These are phyloP conservation scores for Metacarcinus magister DNA, from an alignment of 2,888 invertebrate species.

Conservation along the genomic window DNA sequence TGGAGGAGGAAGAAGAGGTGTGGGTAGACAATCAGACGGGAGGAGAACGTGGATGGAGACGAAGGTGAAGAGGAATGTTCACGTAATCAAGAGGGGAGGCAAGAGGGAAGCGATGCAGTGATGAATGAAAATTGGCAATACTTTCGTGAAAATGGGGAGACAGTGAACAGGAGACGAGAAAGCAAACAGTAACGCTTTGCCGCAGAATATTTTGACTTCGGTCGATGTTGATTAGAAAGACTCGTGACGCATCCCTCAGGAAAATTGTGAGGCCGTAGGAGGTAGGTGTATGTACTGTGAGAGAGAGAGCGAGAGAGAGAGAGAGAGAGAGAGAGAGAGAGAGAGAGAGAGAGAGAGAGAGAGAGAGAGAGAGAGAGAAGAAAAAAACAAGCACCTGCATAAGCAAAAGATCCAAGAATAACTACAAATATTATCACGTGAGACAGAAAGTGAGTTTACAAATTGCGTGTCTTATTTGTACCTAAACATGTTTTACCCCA, in stretches of 20 bases:
- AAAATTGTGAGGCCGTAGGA: not conserved
- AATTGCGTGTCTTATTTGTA: too few species aligned
- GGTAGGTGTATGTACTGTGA: not conserved
- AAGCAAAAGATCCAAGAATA: too few species aligned
- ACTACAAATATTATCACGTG: too few species aligned
- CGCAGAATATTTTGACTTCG: not conserved
- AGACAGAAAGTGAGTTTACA: too few species aligned
- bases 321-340: too few species aligned
- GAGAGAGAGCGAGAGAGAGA: too few species aligned
- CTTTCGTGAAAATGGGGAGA: not conserved
- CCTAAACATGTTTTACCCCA: too few species aligned
- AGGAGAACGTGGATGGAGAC: not conserved
- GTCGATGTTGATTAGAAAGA: not conserved
- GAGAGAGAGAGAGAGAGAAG: too few species aligned
- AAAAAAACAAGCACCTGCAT: too few species aligned
- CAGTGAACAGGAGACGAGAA: not conserved
- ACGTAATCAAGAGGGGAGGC: not conserved
- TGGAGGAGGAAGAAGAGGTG: not conserved
- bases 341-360: too few species aligned
- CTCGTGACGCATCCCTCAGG: not conserved
- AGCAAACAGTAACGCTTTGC: not conserved
- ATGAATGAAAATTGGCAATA: constrained; percentile 41
- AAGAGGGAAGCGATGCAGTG: not conserved
- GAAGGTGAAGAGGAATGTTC: not conserved
- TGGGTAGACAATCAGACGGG: not conserved